Percentiles rank a stretch among this genome's conserved stretches.
phyloP scores from a whole-genome alignment of 2,888 invertebrate species.

The Pandemis cinnamomeana region DNA sequence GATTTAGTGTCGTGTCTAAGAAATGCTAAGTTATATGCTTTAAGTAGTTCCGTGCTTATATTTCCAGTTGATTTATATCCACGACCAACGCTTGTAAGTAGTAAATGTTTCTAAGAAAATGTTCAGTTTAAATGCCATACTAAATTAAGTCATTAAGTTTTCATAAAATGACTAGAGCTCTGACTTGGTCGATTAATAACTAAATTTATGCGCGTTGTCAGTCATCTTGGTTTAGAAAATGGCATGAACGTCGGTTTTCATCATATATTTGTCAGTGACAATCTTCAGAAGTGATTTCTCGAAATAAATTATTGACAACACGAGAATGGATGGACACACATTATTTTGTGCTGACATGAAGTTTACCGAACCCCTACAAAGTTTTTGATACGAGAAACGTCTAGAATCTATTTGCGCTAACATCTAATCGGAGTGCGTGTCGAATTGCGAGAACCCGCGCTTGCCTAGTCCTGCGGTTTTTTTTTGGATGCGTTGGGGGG shows the following conservation, averaged over 20 bases:
- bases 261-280: neutral
- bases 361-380: too few species aligned
- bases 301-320: too few species aligned
- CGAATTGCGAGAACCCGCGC: too few species aligned
- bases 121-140: neutral
- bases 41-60: neutral
- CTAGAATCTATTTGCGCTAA: too few species aligned
- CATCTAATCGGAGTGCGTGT: too few species aligned
- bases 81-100: neutral
- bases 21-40: neutral
- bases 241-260: too few species aligned
- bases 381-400: too few species aligned
- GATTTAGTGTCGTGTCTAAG: conserved; percentile 28
- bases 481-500: too few species aligned
- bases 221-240: neutral
- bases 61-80: neutral
- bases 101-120: too few species aligned
- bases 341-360: too few species aligned
- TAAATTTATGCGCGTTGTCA: neutral
- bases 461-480: too few species aligned
- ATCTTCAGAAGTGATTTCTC: neutral
- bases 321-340: too few species aligned
- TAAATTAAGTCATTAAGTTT: neutral
- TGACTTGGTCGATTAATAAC: neutral
- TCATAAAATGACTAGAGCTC: neutral